Evolutionary conservation across 2,113 vertebrate genomes (phyloP).

Genomic region (Plecotus auritus): DNA sequence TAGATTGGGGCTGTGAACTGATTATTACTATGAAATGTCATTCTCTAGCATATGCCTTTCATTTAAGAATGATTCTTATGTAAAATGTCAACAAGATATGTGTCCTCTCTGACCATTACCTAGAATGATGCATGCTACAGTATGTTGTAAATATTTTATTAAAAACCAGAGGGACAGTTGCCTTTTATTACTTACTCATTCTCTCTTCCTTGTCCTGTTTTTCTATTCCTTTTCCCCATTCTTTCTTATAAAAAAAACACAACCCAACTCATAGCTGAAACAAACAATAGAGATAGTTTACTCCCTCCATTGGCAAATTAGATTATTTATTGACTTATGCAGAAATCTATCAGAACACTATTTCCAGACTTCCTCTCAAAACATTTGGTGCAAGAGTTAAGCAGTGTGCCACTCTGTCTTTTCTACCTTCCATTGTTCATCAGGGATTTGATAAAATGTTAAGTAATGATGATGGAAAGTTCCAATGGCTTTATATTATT

Average conservation of each 20-base stretch:
- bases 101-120: background rate
- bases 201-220: background rate
- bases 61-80: background rate
- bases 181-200: background rate
- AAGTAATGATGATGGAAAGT: constrained; percentile 14
- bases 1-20: background rate
- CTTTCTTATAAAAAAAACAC: background rate
- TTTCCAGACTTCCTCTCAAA: background rate
- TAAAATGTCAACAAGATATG: background rate
- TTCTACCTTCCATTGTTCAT: background rate
- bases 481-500: constrained; percentile 26
- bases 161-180: background rate
- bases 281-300: background rate
- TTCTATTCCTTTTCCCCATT: background rate
- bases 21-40: background rate
- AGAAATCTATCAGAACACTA: background rate
- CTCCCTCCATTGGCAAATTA: background rate
- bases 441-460: background rate
- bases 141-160: background rate
- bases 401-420: background rate
- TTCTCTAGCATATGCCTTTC: background rate
- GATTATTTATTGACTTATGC: background rate
- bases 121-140: background rate
- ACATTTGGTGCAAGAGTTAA: background rate
- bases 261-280: background rate